phyloP scores from a whole-genome alignment of 2,797 vertebrate species.

The Pampus argenteus region DNA sequence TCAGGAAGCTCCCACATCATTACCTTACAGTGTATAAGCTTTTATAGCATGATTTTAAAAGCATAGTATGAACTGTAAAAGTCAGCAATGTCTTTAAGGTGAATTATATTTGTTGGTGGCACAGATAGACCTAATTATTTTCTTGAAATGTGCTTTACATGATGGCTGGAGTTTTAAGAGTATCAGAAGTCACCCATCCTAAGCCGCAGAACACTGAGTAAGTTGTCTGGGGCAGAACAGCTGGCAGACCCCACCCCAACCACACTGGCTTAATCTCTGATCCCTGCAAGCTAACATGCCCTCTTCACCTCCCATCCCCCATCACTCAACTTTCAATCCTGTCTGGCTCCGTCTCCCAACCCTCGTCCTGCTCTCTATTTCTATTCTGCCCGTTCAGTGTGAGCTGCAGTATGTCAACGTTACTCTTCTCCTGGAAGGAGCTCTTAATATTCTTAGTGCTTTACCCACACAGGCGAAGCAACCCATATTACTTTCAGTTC shows the following conservation, averaged over 20 bases:
- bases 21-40: conserved; percentile 23
- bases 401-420: background rate
- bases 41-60: background rate
- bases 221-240: conserved; percentile 46
- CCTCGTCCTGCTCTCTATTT: too few species aligned
- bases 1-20: conserved; percentile 29
- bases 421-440: conserved; percentile 4
- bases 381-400: background rate
- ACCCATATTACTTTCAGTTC: background rate
- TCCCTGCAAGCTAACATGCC: conserved; percentile 56
- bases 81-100: too few species aligned
- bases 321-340: conserved; percentile 39
- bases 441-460: background rate
- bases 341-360: conserved; percentile 11
- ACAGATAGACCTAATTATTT: background rate
- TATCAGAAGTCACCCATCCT: conserved; percentile 19
- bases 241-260: conserved; percentile 61
- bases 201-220: conserved; percentile 32
- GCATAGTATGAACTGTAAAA: too few species aligned
- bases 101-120: too few species aligned
- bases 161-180: conserved; percentile 23
- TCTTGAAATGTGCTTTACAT: conserved; percentile 41
- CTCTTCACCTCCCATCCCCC: conserved; percentile 27
- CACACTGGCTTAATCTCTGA: conserved; percentile 77
- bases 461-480: background rate